These are phyloP conservation scores for Pampusana beccarii DNA, from an alignment of 2,113 vertebrate species.

Conservation along the genomic window DNA sequence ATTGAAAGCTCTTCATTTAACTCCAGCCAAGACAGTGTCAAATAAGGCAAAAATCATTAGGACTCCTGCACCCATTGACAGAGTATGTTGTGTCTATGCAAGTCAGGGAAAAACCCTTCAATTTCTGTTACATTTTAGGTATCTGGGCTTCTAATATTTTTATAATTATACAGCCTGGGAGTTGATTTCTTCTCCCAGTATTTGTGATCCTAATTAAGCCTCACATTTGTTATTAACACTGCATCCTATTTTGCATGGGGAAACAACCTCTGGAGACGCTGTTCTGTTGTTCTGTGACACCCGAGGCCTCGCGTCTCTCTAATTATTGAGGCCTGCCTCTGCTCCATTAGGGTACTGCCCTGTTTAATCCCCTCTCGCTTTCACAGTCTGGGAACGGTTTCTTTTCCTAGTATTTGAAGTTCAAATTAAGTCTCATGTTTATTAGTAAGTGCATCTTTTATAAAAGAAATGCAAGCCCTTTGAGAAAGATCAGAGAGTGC, in stretches of 20 bases:
- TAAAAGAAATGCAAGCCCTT: background rate
- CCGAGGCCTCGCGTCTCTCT: constrained; percentile 29
- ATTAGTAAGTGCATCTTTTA: constrained; percentile 5
- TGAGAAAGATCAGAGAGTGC: constrained; percentile 29
- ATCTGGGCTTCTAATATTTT: constrained; percentile 37
- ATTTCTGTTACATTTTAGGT: background rate
- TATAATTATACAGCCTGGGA: constrained; percentile 49
- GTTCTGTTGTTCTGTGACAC: constrained; percentile 25
- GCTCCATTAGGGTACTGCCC: constrained; percentile 17
- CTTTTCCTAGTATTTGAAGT: constrained; percentile 56
- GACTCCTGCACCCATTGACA: background rate
- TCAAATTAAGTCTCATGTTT: constrained; percentile 63
- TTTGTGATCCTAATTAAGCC: constrained; percentile 66
- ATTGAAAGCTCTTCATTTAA: background rate
- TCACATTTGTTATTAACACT: constrained; percentile 62
- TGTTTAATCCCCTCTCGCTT: constrained; percentile 37
- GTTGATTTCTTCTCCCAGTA: constrained; percentile 28
- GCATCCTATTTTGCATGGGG: constrained; percentile 18
- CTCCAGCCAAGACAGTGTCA: background rate
- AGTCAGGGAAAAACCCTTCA: rapidly evolving
- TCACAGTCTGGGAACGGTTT: constrained; percentile 3
- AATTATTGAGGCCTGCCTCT: constrained; percentile 45
- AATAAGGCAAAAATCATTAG: background rate
- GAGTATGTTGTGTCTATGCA: background rate
- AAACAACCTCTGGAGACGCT: background rate